Conservation (phyloP, 2,888 invertebrate species). For the Bimastos eiseni region DNA sequence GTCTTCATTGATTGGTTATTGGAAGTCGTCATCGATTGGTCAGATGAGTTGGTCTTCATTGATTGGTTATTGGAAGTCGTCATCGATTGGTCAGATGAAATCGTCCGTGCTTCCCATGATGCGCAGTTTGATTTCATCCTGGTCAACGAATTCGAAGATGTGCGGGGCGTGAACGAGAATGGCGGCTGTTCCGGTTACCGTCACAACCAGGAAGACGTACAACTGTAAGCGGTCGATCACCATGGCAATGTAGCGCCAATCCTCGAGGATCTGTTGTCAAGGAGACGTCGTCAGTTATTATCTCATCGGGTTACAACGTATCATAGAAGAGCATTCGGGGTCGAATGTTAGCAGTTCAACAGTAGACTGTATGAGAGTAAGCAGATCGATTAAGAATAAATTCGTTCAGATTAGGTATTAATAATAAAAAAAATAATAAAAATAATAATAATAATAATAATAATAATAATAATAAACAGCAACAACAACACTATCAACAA, state of each 20-base stretch:
- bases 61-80: neutral
- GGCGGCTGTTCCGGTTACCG: slow-evolving; percentile 30
- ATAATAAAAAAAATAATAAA: too few species aligned
- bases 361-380: neutral
- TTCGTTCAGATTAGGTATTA: neutral
- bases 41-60: neutral
- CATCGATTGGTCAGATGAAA: neutral
- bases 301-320: neutral
- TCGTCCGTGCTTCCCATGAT: slow-evolving; percentile 30
- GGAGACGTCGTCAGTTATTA: neutral
- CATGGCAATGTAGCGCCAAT: slow-evolving; percentile 35
- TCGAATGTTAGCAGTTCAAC: neutral
- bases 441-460: too few species aligned
- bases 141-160: slow-evolving; percentile 34
- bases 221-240: slow-evolving; percentile 35
- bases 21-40: neutral
- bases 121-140: slow-evolving; percentile 31
- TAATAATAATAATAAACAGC: too few species aligned
- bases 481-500: too few species aligned
- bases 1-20: too few species aligned
- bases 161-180: slow-evolving; percentile 34
- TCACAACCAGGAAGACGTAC: slow-evolving; percentile 31
- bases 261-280: slow-evolving; percentile 30
- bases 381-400: neutral
- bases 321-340: neutral